Percentiles rank a stretch among this genome's conserved stretches.
phyloP scores from a whole-genome alignment of 2,113 vertebrate species.

The Cyphomyrus discorhynchus region DNA sequence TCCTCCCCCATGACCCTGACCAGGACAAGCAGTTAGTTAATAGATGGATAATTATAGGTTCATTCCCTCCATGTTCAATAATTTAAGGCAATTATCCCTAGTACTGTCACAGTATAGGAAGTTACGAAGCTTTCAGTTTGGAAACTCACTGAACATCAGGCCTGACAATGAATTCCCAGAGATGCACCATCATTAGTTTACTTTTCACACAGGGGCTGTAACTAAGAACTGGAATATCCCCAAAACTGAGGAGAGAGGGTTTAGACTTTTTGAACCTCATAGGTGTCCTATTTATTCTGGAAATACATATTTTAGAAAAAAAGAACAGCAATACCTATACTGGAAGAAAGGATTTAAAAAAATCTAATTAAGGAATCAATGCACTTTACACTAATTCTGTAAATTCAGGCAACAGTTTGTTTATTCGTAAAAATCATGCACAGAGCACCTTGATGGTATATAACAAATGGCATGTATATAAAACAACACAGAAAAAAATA shows the following conservation, averaged over 20 bases:
- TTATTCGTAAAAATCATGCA: background rate
- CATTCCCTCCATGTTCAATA: background rate
- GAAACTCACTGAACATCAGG: background rate
- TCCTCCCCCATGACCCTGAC: background rate
- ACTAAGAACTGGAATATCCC: background rate
- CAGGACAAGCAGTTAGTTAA: background rate
- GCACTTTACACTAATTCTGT: background rate
- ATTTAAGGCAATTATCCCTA: background rate
- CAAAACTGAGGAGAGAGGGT: background rate
- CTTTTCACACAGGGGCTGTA: background rate
- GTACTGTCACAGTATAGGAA: background rate
- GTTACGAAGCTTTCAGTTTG: background rate
- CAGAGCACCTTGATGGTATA: background rate
- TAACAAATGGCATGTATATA: background rate
- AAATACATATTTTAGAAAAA: background rate
- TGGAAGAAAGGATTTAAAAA: background rate
- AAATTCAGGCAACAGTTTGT: background rate
- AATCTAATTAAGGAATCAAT: background rate
- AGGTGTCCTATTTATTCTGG: background rate
- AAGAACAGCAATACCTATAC: background rate
- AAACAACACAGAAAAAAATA: background rate
- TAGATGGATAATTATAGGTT: background rate
- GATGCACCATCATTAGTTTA: background rate
- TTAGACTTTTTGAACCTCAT: background rate
- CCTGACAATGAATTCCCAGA: background rate